Conservation (phyloP, 2,797 vertebrate genomes). For the Sphaeramia orbicularis region DNA sequence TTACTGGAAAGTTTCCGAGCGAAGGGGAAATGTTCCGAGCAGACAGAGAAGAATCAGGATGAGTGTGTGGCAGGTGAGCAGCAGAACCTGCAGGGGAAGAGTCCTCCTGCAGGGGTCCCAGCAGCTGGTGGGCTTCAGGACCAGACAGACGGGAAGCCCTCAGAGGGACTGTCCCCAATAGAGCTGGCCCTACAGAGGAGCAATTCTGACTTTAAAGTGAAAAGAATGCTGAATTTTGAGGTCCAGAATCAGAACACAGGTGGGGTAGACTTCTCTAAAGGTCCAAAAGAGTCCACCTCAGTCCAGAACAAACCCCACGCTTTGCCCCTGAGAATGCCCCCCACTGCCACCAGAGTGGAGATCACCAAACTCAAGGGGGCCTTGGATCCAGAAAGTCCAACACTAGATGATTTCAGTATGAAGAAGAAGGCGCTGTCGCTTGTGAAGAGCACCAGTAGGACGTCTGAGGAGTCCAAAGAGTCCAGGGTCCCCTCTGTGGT, state of each 20-base stretch:
- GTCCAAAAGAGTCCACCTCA: accelerated
- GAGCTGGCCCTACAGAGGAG: constrained; percentile 65
- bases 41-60: constrained; percentile 10
- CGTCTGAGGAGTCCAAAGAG: constrained; percentile 80
- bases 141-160: neutral
- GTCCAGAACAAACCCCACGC: constrained; percentile 84
- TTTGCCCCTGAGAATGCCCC: constrained; percentile 87
- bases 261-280: neutral
- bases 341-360: constrained; percentile 42
- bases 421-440: constrained; percentile 59
- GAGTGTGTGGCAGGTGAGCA: constrained; percentile 47
- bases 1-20: constrained; percentile 23
- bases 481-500: constrained; percentile 54
- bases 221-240: constrained; percentile 53
- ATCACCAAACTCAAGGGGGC: constrained; percentile 36
- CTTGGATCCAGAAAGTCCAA: constrained; percentile 8
- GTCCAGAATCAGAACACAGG: neutral
- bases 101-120: no score
- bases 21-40: neutral
- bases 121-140: no score
- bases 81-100: constrained; percentile 52
- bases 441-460: constrained; percentile 45
- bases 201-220: constrained; percentile 36
- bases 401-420: constrained; percentile 26
- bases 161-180: constrained; percentile 18